phyloP scores from a whole-genome alignment of 2,797 vertebrate species.

The Neosilurus hyrtlii region DNA sequence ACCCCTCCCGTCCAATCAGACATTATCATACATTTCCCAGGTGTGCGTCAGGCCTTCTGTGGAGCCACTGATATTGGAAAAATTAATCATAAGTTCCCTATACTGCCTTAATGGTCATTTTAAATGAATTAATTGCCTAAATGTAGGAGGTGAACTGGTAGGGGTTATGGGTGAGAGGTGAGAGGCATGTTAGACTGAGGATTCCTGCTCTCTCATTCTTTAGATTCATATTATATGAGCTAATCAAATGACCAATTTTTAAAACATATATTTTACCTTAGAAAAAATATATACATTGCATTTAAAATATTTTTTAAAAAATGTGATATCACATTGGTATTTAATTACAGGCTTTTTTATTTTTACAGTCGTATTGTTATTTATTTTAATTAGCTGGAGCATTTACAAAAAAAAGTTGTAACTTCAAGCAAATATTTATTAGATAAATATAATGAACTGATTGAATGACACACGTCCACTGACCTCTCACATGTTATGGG shows the following conservation, averaged over 20 bases:
- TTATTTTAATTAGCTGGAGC: not conserved
- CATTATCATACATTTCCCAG: slow-evolving; percentile 87
- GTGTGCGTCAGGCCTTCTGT: slow-evolving; percentile 80
- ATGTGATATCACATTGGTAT: not conserved
- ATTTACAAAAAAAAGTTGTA: not conserved
- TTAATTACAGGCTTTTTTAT: not conserved
- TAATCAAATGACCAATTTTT: not conserved
- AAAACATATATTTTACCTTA: no score
- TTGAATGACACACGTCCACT: not conserved
- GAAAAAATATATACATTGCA: no score
- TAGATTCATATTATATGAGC: not conserved
- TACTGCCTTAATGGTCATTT: slow-evolving; percentile 86
- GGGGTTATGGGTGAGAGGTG: slow-evolving; percentile 56
- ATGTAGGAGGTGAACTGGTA: slow-evolving; percentile 62
- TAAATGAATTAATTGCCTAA: slow-evolving; percentile 88
- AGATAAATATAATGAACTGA: not conserved
- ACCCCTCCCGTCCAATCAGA: slow-evolving; percentile 75
- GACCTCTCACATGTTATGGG: no score
- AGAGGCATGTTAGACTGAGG: not conserved
- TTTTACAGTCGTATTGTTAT: no score
- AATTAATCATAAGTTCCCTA: slow-evolving; percentile 81
- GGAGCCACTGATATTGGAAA: slow-evolving; percentile 81
- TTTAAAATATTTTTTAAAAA: not conserved
- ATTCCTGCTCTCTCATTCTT: not conserved
- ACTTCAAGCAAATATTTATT: not conserved